These are phyloP conservation scores for Paracyprichromis sp. DNA, from an alignment of 2,113 vertebrate species.

Conservation along the genomic window DNA sequence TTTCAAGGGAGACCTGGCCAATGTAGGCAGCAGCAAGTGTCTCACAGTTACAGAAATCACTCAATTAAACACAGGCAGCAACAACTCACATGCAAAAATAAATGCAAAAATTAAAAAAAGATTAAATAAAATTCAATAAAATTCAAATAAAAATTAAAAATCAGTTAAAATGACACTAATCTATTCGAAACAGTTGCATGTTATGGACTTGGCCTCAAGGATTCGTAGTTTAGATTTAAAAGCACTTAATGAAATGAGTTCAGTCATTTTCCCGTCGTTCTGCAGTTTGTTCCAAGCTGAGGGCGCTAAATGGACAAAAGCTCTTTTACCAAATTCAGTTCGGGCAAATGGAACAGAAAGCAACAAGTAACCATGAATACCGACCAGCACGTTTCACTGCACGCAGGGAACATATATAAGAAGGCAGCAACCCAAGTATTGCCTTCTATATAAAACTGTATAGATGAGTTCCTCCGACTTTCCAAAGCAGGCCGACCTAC, in stretches of 20 bases:
- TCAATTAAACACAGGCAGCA: background rate
- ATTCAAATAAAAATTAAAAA: background rate
- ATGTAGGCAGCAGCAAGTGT: accelerated
- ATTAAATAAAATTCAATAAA: background rate
- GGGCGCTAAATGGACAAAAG: background rate
- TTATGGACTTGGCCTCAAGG: background rate
- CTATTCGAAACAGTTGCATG: accelerated
- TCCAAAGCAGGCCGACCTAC: background rate
- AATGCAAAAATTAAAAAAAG: background rate
- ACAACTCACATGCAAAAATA: background rate
- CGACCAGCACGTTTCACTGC: background rate
- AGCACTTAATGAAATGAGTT: background rate
- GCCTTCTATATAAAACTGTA: background rate
- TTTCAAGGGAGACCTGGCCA: background rate
- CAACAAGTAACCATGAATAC: background rate
- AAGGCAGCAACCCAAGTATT: background rate
- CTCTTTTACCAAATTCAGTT: background rate
- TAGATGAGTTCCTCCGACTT: accelerated
- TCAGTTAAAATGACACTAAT: background rate
- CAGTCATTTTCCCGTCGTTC: background rate
- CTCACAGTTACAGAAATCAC: background rate
- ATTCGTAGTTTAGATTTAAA: background rate
- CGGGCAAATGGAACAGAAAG: background rate
- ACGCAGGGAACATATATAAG: background rate
- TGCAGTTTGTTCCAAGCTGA: background rate